phyloP scores from a whole-genome alignment of 2,797 vertebrate genomes.

The Hydrolagus colliei region DNA sequence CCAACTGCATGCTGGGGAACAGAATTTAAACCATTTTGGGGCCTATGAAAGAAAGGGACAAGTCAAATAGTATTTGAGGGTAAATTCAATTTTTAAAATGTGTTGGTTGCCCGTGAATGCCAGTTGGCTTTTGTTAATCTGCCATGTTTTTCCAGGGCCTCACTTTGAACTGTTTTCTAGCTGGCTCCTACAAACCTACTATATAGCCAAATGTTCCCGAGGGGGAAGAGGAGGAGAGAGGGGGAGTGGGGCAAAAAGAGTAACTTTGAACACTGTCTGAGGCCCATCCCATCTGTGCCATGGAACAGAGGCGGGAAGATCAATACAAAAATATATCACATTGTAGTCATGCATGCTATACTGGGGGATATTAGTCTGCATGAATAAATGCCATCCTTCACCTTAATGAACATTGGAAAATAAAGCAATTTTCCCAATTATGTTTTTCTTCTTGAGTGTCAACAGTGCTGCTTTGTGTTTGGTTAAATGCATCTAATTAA shows the following conservation, averaged over 20 bases:
- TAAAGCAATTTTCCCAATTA: constrained; percentile 19
- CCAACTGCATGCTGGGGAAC: too few relatives aligned
- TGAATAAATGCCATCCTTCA: constrained; percentile 22
- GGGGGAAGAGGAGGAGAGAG: background rate
- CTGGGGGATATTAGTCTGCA: background rate
- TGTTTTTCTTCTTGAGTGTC: constrained; percentile 17
- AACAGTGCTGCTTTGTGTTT: background rate
- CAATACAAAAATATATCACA: background rate
- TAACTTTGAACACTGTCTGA: constrained; percentile 38
- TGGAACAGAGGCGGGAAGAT: background rate
- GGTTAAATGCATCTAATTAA: constrained; percentile 13
- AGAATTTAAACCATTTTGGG: too few relatives aligned
- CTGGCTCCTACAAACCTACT: background rate
- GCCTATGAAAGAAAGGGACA: too few relatives aligned
- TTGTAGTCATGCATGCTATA: background rate
- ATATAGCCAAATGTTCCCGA: background rate
- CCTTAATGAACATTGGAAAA: constrained; percentile 14
- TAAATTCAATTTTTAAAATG: too few relatives aligned
- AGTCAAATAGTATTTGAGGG: too few relatives aligned
- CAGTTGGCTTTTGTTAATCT: background rate
- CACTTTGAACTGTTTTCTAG: background rate
- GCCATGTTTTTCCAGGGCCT: background rate
- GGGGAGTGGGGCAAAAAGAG: constrained; percentile 26
- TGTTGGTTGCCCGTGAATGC: too few relatives aligned
- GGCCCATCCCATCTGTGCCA: constrained; percentile 37